These are phyloP conservation scores for Tenthredo distinguenda DNA, from an alignment of 2,888 invertebrate genomes.

Conservation along the genomic window DNA sequence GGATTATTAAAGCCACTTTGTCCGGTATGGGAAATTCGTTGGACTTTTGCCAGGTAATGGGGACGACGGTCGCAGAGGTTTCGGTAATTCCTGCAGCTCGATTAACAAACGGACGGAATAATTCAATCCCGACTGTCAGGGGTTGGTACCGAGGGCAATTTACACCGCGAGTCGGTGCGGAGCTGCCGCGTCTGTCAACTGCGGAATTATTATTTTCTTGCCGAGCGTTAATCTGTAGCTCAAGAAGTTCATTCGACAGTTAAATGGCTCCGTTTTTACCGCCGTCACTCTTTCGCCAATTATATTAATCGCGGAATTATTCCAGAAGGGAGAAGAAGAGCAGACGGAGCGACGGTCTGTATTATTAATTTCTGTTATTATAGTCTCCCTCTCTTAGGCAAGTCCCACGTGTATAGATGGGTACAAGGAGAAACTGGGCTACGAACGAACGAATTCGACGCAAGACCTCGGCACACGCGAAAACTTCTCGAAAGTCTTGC, in stretches of 20 bases:
- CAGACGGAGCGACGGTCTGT: neutral
- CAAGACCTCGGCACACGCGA: neutral
- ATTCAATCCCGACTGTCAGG: constrained; percentile 15
- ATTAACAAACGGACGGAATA: constrained; percentile 44
- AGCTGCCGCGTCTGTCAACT: neutral
- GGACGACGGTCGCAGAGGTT: neutral
- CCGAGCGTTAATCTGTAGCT: constrained; percentile 1
- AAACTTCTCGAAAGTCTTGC: neutral
- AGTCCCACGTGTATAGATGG: neutral
- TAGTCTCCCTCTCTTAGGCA: neutral
- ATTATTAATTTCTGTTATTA: neutral
- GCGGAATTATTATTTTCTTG: neutral
- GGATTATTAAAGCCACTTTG: too few species aligned
- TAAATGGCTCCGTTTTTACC: neutral
- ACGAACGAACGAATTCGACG: neutral
- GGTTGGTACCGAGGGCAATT: neutral
- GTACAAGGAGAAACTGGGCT: neutral
- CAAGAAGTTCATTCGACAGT: neutral
- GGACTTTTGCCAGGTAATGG: constrained; percentile 13
- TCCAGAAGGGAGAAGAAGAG: neutral
- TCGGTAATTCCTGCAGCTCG: constrained; percentile 1
- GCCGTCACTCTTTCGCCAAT: neutral
- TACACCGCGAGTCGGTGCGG: neutral
- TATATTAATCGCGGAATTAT: neutral
- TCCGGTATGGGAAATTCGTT: neutral